Evolutionary conservation across 2,797 vertebrate species (phyloP), one percentile per base, ranked within the genome.

Genomic region (Notolabrus celidotus): DNA sequence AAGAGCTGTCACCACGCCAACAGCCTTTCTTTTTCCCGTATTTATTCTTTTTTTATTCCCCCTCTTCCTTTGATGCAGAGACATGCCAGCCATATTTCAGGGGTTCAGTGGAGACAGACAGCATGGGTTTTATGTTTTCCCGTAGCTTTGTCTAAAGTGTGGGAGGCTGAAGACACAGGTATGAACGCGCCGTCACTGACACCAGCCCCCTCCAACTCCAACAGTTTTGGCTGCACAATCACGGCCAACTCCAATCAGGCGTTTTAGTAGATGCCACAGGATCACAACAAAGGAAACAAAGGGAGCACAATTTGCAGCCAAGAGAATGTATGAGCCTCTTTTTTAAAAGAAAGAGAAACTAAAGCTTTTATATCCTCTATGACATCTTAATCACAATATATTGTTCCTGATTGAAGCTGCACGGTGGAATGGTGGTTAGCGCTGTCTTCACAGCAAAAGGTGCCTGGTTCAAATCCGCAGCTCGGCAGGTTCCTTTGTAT

Each of bases 1-100:
- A 86, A 89, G 82, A 84, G 67, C 79, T 87, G 85, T 87, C 85
- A 62, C 58, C 1, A 67, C 78, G 89, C 89, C 88, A 92, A 68
- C 19, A 74, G 51, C 47, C 56, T 71, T 76, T 86, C 77, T 85
- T 80, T 80, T 77, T 85, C 71, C 54, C 15, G 38, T 68, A 77
- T 74, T 74, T 80, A 62, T 69, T 62, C 47, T 39, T 42, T 41
- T 51, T 59, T 45, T 59, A n/a, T 23, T 22, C 33, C 20, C 42
- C 19, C 7, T 66, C 74, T n/a, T 20, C 73, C 69, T 86, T 79
- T 86, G 83, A 89, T 86, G 70, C 89, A 77, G 79, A 85, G 76
- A 83, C 83, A 75, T 71, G 70, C 56, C 82, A 61, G 78, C 27
- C 52, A 82, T 89, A 79, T 84, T 88, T 80, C 63, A 74, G 67